Percentiles rank a stretch among this genome's conserved stretches.
Conservation (phyloP, 2,888 invertebrate genomes). For the Neoitamus cyanurus region DNA sequence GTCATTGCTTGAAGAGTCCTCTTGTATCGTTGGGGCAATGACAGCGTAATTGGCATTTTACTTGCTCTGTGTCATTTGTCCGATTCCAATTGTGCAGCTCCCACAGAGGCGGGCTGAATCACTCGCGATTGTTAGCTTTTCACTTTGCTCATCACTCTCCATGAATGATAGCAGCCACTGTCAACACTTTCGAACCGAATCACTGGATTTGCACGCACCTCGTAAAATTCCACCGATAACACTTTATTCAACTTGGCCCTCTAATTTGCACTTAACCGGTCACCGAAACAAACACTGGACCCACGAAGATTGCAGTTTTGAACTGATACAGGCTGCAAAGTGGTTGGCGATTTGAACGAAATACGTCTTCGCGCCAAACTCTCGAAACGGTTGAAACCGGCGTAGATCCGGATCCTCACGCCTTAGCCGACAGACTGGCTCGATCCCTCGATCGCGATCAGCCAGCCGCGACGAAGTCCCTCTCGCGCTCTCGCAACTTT, state of each 20-base stretch:
- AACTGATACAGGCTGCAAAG: not conserved
- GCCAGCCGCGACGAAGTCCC: not conserved
- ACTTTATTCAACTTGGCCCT: not conserved
- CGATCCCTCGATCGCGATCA: not conserved
- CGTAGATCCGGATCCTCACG: not conserved
- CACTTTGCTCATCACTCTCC: conserved; percentile 3
- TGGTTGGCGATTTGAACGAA: not conserved
- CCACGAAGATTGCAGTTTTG: not conserved
- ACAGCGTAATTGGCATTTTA: conserved; percentile 64
- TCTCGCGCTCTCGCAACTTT: not conserved
- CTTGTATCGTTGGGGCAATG: conserved; percentile 67
- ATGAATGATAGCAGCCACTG: not conserved
- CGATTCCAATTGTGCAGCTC: conserved; percentile 5
- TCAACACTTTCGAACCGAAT: not conserved
- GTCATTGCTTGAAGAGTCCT: conserved; percentile 67
- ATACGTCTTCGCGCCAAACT: conserved; percentile 36
- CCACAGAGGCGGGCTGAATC: not conserved
- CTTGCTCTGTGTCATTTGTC: not conserved
- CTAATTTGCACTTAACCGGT: not conserved
- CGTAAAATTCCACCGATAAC: not conserved
- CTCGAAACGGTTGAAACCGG: not conserved
- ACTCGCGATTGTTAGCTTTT: not conserved
- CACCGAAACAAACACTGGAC: not conserved
- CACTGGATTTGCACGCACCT: not conserved
- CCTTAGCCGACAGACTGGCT: not conserved